Conservation (phyloP, 2,113 vertebrate species). For the Microcebus tavaratra region DNA sequence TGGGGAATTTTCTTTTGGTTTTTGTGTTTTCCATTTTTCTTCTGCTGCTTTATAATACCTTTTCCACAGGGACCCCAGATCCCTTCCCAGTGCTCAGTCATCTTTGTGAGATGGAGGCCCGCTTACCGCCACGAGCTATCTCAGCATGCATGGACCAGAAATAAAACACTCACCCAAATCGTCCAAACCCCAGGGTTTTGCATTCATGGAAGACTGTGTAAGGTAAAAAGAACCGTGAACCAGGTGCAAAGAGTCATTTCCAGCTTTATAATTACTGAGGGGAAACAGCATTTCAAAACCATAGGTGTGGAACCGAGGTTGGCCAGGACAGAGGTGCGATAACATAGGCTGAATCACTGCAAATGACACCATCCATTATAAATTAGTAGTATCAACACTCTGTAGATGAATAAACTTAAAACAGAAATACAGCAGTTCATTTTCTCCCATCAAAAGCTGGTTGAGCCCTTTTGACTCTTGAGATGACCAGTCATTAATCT, state of each 20-base stretch:
- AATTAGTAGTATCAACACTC: slow-evolving; percentile 65
- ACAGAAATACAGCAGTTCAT: slow-evolving; percentile 54
- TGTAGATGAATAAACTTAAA: slow-evolving; percentile 54
- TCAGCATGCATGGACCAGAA: not conserved
- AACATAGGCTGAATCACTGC: slow-evolving; percentile 37
- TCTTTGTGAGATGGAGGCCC: slow-evolving; percentile 18
- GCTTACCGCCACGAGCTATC: not conserved
- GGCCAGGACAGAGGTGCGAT: not conserved
- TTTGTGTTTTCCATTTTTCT: slow-evolving; percentile 66
- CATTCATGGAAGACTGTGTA: slow-evolving; percentile 32
- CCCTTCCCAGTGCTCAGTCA: slow-evolving; percentile 2
- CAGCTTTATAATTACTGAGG: not conserved
- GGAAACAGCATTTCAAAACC: not conserved
- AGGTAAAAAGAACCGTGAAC: slow-evolving; percentile 39
- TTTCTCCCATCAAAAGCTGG: slow-evolving; percentile 86
- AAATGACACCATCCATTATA: not conserved
- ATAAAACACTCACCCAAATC: slow-evolving; percentile 40
- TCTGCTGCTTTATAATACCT: slow-evolving; percentile 21
- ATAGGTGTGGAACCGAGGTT: slow-evolving; percentile 54
- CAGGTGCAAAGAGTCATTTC: slow-evolving; percentile 28
- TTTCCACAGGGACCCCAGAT: not conserved
- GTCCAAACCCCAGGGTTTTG: not conserved
- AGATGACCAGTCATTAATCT: slow-evolving; percentile 88
- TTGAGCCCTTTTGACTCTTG: slow-evolving; percentile 86
- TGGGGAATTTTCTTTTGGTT: slow-evolving; percentile 41